Evolutionary conservation across 2,797 vertebrate genomes (phyloP).

Genomic region (Basileuterus tristriatus): DNA sequence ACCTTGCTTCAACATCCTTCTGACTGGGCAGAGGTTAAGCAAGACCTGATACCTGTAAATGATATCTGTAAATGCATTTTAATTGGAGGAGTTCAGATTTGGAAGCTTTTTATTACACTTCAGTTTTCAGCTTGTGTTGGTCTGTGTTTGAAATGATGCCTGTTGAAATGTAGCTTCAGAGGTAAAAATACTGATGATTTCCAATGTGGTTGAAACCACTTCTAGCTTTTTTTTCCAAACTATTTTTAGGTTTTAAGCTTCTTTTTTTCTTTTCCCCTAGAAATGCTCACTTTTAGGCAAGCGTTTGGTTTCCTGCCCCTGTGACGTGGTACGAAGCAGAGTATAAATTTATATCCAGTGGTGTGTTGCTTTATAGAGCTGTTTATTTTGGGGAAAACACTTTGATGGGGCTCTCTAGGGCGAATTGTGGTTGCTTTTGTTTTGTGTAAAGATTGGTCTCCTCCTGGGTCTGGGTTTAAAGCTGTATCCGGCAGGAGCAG

Average conservation of each 20-base stretch:
- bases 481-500: background rate
- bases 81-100: background rate
- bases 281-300: background rate
- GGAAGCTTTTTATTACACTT: background rate
- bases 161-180: background rate
- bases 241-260: background rate
- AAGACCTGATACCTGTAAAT: background rate
- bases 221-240: background rate
- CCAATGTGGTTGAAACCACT: background rate
- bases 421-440: constrained; percentile 15
- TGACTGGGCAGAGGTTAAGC: background rate
- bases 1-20: background rate
- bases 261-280: background rate
- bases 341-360: constrained; percentile 14
- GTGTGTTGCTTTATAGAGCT: constrained; percentile 7
- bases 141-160: background rate
- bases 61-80: background rate
- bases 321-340: background rate
- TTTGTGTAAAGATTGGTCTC: constrained; percentile 32
- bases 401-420: background rate
- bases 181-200: background rate
- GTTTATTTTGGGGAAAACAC: constrained; percentile 48
- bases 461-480: background rate
- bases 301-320: background rate
- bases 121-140: background rate